Percentiles rank a stretch among this genome's conserved stretches.
phyloP scores from a whole-genome alignment of 2,113 vertebrate species.

The Murina feae region DNA sequence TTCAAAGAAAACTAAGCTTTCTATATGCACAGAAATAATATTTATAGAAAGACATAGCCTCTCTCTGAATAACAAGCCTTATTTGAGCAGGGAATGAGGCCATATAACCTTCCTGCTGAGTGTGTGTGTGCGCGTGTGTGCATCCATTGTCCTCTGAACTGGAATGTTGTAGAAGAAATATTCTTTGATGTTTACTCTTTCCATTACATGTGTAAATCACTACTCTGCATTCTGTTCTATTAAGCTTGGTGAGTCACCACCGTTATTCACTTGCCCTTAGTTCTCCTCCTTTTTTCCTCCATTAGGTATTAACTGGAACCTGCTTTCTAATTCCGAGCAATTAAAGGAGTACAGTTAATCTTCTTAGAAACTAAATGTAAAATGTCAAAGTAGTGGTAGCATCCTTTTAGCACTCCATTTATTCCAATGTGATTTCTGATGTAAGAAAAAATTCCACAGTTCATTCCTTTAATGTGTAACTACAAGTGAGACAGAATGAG shows the following conservation, averaged over 20 bases:
- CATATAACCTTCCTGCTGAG: background rate
- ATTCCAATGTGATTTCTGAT: conserved; percentile 45
- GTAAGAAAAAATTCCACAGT: conserved; percentile 18
- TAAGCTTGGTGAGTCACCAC: background rate
- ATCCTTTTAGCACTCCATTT: conserved; percentile 51
- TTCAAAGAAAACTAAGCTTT: background rate
- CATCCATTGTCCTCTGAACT: background rate
- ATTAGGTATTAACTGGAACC: conserved; percentile 46
- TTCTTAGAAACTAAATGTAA: conserved; percentile 33
- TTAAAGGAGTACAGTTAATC: conserved; percentile 46
- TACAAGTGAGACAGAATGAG: background rate
- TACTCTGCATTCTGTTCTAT: background rate
- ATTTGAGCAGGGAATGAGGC: accelerated
- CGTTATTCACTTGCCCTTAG: background rate
- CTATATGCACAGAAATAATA: background rate
- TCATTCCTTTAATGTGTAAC: conserved; percentile 34
- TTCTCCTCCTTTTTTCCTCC: background rate
- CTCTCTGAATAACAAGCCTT: background rate
- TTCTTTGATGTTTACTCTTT: background rate
- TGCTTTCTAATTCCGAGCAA: conserved; percentile 27
- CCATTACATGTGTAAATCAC: background rate
- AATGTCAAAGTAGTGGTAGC: background rate
- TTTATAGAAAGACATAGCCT: background rate
- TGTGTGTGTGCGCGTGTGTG: background rate
- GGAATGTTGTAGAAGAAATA: background rate